Conservation (phyloP, 2,888 invertebrate genomes). For the Himalopsyche anomala region DNA sequence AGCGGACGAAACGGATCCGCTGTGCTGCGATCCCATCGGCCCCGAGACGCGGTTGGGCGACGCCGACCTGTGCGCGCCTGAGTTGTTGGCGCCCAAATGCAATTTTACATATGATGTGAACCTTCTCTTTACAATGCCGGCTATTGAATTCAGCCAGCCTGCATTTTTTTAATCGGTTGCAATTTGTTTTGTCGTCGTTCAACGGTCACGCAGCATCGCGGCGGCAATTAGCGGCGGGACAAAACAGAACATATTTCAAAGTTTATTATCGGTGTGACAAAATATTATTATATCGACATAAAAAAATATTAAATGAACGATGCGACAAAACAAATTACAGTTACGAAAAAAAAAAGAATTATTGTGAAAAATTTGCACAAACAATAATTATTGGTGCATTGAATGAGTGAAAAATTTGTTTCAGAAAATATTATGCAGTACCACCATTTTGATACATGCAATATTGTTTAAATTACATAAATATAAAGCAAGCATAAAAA, state of each 20-base stretch:
- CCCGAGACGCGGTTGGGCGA: neutral
- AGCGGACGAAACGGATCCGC: constrained; percentile 67
- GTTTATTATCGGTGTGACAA: constrained; percentile 17
- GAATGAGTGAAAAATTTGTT: constrained; percentile 1
- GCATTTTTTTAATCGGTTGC: constrained; percentile 54
- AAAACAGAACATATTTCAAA: constrained; percentile 32
- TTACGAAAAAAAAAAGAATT: constrained; percentile 29
- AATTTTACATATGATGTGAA: constrained; percentile 90
- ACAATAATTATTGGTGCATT: constrained; percentile 31
- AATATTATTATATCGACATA: constrained; percentile 8
- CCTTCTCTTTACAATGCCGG: constrained; percentile 85
- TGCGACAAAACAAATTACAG: constrained; percentile 45
- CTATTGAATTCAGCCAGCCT: constrained; percentile 83
- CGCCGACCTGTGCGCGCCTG: constrained; percentile 68
- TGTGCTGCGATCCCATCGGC: constrained; percentile 65
- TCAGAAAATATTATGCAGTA: constrained; percentile 14
- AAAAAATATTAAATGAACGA: constrained; percentile 28
- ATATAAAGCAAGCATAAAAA: constrained; percentile 46
- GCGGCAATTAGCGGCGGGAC: neutral
- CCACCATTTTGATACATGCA: constrained; percentile 49
- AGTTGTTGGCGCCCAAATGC: constrained; percentile 79
- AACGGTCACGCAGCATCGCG: constrained; percentile 17
- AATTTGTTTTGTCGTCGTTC: constrained; percentile 56
- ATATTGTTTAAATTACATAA: constrained; percentile 41
- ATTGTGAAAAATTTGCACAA: constrained; percentile 27